These are phyloP conservation scores for Pycnonotus jocosus DNA, from an alignment of 2,113 vertebrate species.

Conservation along the genomic window DNA sequence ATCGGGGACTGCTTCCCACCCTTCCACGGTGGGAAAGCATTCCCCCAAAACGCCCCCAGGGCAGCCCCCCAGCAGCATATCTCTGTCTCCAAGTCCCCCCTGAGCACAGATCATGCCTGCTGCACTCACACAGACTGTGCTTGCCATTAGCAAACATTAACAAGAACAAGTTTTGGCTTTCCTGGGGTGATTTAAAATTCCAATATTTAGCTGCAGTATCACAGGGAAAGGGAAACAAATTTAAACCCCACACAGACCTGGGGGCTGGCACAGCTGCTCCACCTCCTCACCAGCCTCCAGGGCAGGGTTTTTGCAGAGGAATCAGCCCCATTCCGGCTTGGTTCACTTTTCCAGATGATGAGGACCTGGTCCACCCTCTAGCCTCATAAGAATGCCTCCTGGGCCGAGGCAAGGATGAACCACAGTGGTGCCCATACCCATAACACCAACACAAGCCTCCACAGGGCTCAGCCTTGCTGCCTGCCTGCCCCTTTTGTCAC, in stretches of 20 bases:
- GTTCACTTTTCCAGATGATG: neutral
- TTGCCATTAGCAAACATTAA: neutral
- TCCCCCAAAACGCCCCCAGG: neutral
- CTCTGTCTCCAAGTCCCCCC: neutral
- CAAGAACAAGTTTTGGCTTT: neutral
- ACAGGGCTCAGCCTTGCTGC: neutral
- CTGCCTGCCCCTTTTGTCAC: neutral
- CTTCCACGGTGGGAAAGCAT: neutral
- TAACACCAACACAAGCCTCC: neutral
- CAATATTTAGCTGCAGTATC: neutral
- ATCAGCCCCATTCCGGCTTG: neutral
- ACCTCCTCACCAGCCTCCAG: neutral
- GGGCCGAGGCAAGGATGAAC: neutral
- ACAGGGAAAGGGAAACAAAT: neutral
- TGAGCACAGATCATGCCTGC: neutral
- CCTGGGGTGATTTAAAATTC: neutral
- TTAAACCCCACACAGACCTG: neutral
- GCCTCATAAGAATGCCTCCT: neutral
- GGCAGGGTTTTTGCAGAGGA: neutral
- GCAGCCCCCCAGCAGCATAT: neutral
- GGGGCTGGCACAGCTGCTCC: neutral
- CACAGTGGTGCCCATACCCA: neutral
- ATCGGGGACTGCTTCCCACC: neutral
- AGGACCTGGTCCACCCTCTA: neutral
- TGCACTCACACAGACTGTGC: fast-evolving